Conservation (phyloP, 2,888 invertebrate species). For the Andrena marginata region DNA sequence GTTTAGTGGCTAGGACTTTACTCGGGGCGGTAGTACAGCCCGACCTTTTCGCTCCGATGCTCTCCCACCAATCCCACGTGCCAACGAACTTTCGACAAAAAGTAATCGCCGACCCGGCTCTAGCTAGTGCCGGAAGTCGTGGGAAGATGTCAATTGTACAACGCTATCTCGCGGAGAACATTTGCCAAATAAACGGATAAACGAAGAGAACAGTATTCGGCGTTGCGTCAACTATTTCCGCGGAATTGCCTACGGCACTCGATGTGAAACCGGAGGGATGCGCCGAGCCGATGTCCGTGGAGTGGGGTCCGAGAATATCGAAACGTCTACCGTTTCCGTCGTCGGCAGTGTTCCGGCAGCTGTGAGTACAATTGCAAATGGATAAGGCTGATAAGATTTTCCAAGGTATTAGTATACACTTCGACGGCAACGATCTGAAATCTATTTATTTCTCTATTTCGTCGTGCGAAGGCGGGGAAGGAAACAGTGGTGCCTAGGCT, state of each 20-base stretch:
- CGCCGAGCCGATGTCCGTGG: neutral
- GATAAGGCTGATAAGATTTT: neutral
- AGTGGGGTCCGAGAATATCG: neutral
- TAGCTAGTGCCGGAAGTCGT: constrained; percentile 80
- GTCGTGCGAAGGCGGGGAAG: neutral
- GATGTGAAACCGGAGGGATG: neutral
- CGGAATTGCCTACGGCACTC: neutral
- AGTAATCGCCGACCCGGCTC: constrained; percentile 75
- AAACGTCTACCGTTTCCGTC: neutral
- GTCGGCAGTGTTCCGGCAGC: neutral
- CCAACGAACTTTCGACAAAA: constrained; percentile 79
- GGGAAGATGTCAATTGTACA: constrained; percentile 80
- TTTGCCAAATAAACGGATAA: constrained; percentile 33
- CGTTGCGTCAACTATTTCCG: constrained; percentile 11
- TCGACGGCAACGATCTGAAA: neutral
- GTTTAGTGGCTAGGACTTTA: constrained; percentile 6
- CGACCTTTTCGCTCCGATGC: constrained; percentile 65
- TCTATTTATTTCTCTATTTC: neutral
- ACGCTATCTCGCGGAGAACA: constrained; percentile 54
- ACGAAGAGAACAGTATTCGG: constrained; percentile 9
- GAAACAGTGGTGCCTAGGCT: constrained; percentile 2
- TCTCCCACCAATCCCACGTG: constrained; percentile 65
- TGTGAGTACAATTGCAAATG: constrained; percentile 39
- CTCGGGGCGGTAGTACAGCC: constrained; percentile 35
- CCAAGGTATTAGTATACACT: neutral